Base-by-base conservation (phyloP, 2,797 vertebrate genomes). In the Gastrophryne carolinensis region DNA sequence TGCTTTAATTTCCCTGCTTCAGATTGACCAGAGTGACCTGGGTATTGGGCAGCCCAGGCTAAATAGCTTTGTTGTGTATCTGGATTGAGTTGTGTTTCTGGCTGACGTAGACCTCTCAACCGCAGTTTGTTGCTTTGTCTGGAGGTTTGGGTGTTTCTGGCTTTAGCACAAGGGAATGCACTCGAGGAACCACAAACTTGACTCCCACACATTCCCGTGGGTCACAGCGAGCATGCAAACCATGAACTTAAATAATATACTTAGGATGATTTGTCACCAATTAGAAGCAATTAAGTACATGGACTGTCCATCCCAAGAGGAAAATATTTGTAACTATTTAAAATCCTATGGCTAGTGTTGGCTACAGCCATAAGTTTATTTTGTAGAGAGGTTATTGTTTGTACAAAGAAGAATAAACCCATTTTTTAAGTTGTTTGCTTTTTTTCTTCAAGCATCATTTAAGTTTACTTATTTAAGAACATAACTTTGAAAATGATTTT, bases 101-200 rank as follows among this genome's bases (percentile, higher is more conserved):
- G 58, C 75, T 78, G 75, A 78, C 60, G 60, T 78, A 78, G 75
- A 30, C 29, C 37, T 57, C 67, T 57, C 50, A 32, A 78, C 75
- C 67, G 21, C 75, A 78, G 37, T 65, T 65, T 63, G 37, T 78
- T 78, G 58, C 67, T 78, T 62, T 71, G 75, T 72, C 67, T 78
- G 58, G 75, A 78, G 67, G 75, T 78, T 78, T 64, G 75, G 67
- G 67, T 78, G 75, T 78, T 78, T 50, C 60, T 78, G 60, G 75
- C 75, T 64, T 71, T 29, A 78, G 52, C 60, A 58, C 75, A 78
- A 72, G 75, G 60, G 67, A 78, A 78, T 72, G 75, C 75, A 72
- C 75, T 72, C 52, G 67, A 78, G 60, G 75, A 78, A 72, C 75
- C 75, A 72, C 75, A 78, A 47, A 29, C 37, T 71, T 57, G 39